These are phyloP conservation scores for Zele albiditarsus DNA, from an alignment of 2,888 invertebrate species.

Conservation along the genomic window DNA sequence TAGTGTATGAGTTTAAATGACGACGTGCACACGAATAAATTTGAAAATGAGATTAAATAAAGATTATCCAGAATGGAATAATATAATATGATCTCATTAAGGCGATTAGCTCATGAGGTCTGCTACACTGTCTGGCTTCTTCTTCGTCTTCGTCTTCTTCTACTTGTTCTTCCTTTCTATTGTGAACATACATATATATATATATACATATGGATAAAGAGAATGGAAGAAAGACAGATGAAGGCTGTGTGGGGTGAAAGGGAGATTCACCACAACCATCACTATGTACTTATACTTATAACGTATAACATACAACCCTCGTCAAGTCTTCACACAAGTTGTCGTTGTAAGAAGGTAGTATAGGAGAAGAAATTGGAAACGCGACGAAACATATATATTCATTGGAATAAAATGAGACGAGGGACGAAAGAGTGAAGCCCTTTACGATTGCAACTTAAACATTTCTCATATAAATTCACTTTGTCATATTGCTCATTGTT, in stretches of 20 bases:
- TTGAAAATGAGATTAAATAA: conserved; percentile 69
- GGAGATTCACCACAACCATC: conserved; percentile 59
- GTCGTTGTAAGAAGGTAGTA: background rate
- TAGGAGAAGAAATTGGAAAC: conserved; percentile 1
- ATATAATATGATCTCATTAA: conserved; percentile 72
- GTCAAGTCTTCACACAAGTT: background rate
- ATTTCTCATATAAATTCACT: conserved; percentile 9
- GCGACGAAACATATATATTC: background rate
- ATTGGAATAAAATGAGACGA: background rate
- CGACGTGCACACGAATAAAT: conserved; percentile 45
- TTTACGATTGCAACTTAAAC: background rate
- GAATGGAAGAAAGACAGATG: conserved; percentile 26
- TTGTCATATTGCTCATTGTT: background rate
- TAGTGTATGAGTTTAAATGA: background rate
- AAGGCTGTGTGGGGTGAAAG: conserved; percentile 43
- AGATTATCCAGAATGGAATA: conserved; percentile 71
- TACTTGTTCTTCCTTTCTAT: conserved; percentile 23
- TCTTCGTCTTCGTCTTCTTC: conserved; percentile 53
- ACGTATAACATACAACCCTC: background rate
- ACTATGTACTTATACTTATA: conserved; percentile 56
- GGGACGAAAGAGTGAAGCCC: background rate
- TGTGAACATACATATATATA: background rate
- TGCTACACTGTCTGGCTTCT: conserved; percentile 70
- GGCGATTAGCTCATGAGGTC: conserved; percentile 68
- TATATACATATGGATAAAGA: conserved; percentile 11